A percentile compares a stretch with the other conserved stretches of the same genome.
These are phyloP conservation scores for Lutjanus argentimaculatus DNA, from an alignment of 2,797 vertebrate species.

Conservation along the genomic window DNA sequence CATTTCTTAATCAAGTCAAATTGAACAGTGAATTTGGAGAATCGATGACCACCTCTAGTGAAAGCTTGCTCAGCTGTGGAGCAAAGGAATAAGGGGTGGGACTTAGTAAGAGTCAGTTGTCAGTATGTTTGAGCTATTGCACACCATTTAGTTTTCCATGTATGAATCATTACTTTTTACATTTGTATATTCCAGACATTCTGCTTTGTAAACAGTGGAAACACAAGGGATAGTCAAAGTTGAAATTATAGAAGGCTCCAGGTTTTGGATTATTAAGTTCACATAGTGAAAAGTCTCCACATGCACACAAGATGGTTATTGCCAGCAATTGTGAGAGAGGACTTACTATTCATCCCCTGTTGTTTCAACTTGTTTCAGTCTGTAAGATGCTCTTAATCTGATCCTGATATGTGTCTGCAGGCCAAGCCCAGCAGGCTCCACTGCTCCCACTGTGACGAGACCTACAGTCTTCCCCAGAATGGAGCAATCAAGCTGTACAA, in stretches of 20 bases:
- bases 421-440: slow-evolving; percentile 98
- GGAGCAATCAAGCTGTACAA: slow-evolving; percentile 98
- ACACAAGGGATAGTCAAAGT: background rate
- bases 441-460: slow-evolving; percentile 98
- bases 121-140: no score
- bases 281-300: background rate
- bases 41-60: no score
- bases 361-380: background rate
- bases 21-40: no score
- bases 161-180: no score
- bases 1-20: no score
- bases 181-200: no score
- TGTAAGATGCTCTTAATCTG: background rate
- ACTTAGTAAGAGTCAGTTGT: no score
- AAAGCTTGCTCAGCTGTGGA: no score
- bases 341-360: background rate
- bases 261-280: background rate
- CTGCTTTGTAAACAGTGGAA: no score
- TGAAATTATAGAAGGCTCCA: background rate
- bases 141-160: no score
- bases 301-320: background rate
- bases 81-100: no score
- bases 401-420: slow-evolving; percentile 72
- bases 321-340: background rate
- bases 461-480: slow-evolving; percentile 96